Conservation (phyloP, 1,140 invertebrate genomes). For the Drosophila elegans region DNA sequence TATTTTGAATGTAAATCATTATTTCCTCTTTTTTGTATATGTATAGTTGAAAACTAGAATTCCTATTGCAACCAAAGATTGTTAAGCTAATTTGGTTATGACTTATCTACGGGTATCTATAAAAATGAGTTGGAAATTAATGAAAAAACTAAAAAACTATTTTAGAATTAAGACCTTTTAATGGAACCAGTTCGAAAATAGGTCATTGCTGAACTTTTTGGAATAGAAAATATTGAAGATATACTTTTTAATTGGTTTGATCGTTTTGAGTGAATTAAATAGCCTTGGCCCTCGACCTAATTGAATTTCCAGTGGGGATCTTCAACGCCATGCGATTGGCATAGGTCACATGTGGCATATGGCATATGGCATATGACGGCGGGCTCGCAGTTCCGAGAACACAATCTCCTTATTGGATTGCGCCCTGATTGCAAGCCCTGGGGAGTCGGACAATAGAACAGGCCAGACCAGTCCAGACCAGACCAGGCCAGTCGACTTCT, state of each 20-base stretch:
- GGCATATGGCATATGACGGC: conserved; percentile 5
- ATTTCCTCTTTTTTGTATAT: too few relatives aligned
- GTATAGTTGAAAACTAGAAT: too few relatives aligned
- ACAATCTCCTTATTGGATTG: conserved; percentile 47
- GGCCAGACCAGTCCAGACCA: neutral
- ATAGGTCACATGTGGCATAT: conserved; percentile 4
- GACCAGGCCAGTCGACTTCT: conserved; percentile 13
- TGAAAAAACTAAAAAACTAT: too few relatives aligned
- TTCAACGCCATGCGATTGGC: neutral
- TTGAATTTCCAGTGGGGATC: conserved; percentile 19
- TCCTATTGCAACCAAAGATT: too few relatives aligned
- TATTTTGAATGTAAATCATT: neutral
- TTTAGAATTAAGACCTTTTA: too few relatives aligned
- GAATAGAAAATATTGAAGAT: too few relatives aligned
- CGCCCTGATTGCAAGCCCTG: conserved; percentile 43
- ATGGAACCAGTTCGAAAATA: too few relatives aligned
- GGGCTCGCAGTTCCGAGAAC: conserved; percentile 5
- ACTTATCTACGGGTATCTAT: too few relatives aligned
- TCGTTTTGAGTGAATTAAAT: neutral
- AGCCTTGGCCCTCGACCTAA: conserved; percentile 22
- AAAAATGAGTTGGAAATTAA: too few relatives aligned
- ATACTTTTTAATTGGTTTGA: neutral
- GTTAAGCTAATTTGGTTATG: too few relatives aligned
- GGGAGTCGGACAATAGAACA: conserved; percentile 32
- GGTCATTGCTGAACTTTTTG: too few relatives aligned